A percentile compares a stretch with the other conserved stretches of the same genome.
Conservation (phyloP, 2,797 vertebrate species). For the Intellagama lesueurii region DNA sequence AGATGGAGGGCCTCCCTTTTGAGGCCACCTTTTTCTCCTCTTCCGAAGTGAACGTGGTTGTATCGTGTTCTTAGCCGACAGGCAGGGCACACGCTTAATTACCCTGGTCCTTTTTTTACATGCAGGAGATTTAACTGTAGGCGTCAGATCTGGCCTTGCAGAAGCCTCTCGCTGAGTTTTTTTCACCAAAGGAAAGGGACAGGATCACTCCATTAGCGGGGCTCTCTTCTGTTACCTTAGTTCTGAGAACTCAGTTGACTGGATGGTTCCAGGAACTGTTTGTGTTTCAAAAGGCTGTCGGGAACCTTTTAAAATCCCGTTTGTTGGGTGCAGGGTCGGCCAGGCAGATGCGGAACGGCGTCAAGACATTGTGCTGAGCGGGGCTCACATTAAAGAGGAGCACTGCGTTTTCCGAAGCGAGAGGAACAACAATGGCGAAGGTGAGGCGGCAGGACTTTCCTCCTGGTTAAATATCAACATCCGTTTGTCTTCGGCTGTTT, state of each 20-base stretch:
- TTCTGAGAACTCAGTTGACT: neutral
- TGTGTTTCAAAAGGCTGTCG: neutral
- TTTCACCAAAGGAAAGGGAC: neutral
- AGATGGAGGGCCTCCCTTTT: neutral
- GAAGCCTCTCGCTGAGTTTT: neutral
- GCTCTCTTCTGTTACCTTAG: neutral
- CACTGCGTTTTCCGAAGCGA: constrained; percentile 97
- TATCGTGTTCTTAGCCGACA: neutral
- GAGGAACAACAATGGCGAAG: constrained; percentile 89
- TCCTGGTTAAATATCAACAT: neutral
- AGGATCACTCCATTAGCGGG: neutral
- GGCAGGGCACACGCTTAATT: neutral
- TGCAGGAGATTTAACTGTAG: neutral
- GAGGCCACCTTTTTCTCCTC: neutral
- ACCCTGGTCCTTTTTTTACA: constrained; percentile 15
- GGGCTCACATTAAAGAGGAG: constrained; percentile 96
- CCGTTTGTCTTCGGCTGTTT: neutral
- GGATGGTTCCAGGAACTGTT: neutral
- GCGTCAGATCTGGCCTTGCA: constrained; percentile 10
- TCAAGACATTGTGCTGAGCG: constrained; percentile 97
- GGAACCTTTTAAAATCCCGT: neutral
- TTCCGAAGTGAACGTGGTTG: neutral
- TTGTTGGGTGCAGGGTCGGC: constrained; percentile 88
- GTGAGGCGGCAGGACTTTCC: constrained; percentile 73
- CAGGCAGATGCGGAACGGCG: constrained; percentile 94